These are phyloP conservation scores for Drosophila differens DNA, from an alignment of 2,888 invertebrate genomes.

Conservation along the genomic window DNA sequence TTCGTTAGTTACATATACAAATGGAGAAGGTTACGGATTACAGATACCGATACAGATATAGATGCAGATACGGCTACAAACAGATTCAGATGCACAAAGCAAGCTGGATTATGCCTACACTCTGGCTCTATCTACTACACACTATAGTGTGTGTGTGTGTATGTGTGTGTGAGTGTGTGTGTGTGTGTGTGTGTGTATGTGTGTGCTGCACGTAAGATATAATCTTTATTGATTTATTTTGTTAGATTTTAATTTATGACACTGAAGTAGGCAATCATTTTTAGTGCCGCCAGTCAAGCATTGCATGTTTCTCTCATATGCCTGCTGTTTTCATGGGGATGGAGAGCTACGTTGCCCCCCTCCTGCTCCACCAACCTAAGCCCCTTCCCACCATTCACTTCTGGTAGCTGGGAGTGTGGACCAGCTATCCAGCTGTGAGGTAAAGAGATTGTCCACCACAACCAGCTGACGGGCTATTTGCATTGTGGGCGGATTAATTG, in stretches of 20 bases:
- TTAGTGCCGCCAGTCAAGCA: constrained; percentile 46
- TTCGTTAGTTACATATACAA: constrained; percentile 72
- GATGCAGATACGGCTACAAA: constrained; percentile 22
- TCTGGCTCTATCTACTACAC: constrained; percentile 14
- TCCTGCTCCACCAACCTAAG: neutral
- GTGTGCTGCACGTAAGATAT: constrained; percentile 75
- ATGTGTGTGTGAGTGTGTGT: constrained; percentile 32
- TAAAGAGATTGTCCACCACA: constrained; percentile 48
- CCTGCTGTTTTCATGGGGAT: constrained; percentile 10
- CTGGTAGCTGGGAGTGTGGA: constrained; percentile 3
- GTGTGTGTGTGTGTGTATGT: constrained; percentile 29
- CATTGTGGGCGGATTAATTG: constrained; percentile 70
- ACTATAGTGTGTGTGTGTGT: constrained; percentile 19
- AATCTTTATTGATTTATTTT: constrained; percentile 84
- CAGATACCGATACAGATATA: constrained; percentile 54
- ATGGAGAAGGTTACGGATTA: constrained; percentile 55
- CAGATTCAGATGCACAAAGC: constrained; percentile 44
- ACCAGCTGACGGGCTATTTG: constrained; percentile 56
- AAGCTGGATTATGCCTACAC: constrained; percentile 68
- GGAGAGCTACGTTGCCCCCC: constrained; percentile 9
- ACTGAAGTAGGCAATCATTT: constrained; percentile 77
- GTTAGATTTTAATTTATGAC: constrained; percentile 82
- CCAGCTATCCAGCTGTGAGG: constrained; percentile 56
- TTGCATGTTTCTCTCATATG: constrained; percentile 39
- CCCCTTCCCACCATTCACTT: neutral